A percentile compares a stretch with the other conserved stretches of the same genome.
These are phyloP conservation scores for Albula glossodonta DNA, from an alignment of 2,113 vertebrate genomes.

Conservation along the genomic window DNA sequence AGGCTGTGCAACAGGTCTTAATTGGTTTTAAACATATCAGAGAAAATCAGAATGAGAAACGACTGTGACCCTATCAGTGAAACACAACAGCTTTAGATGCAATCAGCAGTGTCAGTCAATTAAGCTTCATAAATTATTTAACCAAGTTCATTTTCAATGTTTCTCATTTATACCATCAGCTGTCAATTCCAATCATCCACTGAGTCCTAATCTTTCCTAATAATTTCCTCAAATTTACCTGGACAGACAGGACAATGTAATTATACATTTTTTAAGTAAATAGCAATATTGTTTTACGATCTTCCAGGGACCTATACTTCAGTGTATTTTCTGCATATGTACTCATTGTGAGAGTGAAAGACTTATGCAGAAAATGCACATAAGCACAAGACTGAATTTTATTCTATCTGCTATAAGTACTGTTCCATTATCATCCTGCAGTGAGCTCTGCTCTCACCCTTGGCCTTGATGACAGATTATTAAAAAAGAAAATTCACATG, in stretches of 20 bases:
- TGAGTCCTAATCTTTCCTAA: background rate
- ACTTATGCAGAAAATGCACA: too few relatives aligned
- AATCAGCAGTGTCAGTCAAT: background rate
- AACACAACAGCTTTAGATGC: background rate
- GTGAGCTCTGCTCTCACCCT: too few relatives aligned
- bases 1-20: background rate
- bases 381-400: too few relatives aligned
- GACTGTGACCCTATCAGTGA: background rate
- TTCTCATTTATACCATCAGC: background rate
- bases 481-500: background rate
- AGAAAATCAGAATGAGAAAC: background rate
- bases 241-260: background rate
- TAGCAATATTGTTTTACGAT: background rate
- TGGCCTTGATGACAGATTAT: background rate
- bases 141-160: background rate
- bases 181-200: background rate
- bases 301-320: background rate
- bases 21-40: background rate
- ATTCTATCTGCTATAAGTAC: too few relatives aligned
- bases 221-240: background rate
- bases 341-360: too few relatives aligned
- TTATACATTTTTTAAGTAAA: background rate
- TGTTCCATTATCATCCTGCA: too few relatives aligned
- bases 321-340: too few relatives aligned
- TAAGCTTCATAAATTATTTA: background rate